Evolutionary conservation across 2,797 vertebrate species (phyloP), one percentile per base, ranked within the genome.

Genomic region (Lateolabrax maculatus): DNA sequence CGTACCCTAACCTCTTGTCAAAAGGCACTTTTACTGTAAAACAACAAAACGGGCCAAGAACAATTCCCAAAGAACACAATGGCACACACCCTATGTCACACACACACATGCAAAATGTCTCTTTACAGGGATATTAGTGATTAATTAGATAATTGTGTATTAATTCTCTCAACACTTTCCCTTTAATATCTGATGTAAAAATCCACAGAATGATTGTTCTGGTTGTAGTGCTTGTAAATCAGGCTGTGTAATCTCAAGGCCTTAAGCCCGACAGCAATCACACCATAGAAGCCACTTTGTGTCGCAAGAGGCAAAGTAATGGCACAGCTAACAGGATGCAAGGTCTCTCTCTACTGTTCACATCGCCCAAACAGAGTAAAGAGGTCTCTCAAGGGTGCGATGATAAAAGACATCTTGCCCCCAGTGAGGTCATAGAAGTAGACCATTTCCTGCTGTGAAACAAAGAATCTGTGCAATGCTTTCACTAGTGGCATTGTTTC

Each of bases 1-100:
- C 29, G 27, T 57, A 43, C 18, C 48, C 9, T 34, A 56, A 65
- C 3, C 15, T 66, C 27, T 55, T 27, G 6, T 9, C 18, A 63
- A 52, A 66, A 60, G 16, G 36, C 53, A 39, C 55, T 44, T 77
- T 53, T 23, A 34, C 31, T 34, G 31, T 34, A 34, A 56, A 43
- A 16, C 41, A 55, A 13, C 41, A 53, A 75, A 58, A 44, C n/a
- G 23, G 41, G 4, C 21, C 12, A 5, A 55, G 29, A 64, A 62
- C 52, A 49, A 44, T 64, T 62, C 5, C 19, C 9, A 64, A 48
- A 71, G 18, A 77, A 73, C 31, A 79, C 16, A 34, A 63, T 4
- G n/a, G 27, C 53, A 75, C 36, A 73, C 25, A 46, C 13, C 2
- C 31, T 7, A 15, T 23, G 8, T 44, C 57, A 53, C 52, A 52